Percentiles rank a stretch among this genome's conserved stretches.
These are phyloP conservation scores for Otolemur crassicaudatus DNA, from an alignment of 2,797 vertebrate species.

Conservation along the genomic window DNA sequence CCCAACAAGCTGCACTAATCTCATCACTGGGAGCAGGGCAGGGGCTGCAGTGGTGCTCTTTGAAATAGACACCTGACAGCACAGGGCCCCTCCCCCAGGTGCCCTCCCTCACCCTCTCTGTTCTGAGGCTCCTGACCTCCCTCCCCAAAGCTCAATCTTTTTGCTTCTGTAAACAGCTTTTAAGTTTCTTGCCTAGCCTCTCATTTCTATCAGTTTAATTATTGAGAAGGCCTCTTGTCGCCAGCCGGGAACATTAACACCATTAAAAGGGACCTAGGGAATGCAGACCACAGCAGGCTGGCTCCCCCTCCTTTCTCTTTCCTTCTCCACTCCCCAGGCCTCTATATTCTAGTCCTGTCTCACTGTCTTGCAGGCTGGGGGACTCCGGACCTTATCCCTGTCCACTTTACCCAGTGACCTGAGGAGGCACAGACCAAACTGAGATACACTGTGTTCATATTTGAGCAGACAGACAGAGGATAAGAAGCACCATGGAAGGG, in stretches of 20 bases:
- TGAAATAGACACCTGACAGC: not conserved
- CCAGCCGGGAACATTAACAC: constrained; percentile 79
- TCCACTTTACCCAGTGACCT: not conserved
- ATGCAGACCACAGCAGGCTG: constrained; percentile 77
- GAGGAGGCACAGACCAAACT: not conserved
- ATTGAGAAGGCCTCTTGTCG: constrained; percentile 84
- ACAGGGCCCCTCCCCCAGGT: not conserved
- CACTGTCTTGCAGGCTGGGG: not conserved
- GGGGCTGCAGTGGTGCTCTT: not conserved
- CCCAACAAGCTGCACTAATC: not conserved
- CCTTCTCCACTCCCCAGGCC: not conserved
- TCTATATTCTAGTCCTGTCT: not conserved
- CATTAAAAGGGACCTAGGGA: constrained; percentile 79
- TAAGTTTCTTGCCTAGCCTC: constrained; percentile 82
- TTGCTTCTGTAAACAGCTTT: constrained; percentile 85
- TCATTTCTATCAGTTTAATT: constrained; percentile 88
- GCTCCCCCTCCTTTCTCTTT: not conserved
- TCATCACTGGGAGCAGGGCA: too few species aligned
- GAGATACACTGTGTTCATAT: not conserved
- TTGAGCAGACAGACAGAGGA: not conserved
- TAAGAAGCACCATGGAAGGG: not conserved
- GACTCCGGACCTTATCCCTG: not conserved
- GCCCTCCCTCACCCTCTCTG: constrained; percentile 37
- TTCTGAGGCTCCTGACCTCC: constrained; percentile 39
- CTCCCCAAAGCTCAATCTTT: constrained; percentile 77